Conservation (phyloP, 1,140 invertebrate species). For the Trichoplusia ni region DNA sequence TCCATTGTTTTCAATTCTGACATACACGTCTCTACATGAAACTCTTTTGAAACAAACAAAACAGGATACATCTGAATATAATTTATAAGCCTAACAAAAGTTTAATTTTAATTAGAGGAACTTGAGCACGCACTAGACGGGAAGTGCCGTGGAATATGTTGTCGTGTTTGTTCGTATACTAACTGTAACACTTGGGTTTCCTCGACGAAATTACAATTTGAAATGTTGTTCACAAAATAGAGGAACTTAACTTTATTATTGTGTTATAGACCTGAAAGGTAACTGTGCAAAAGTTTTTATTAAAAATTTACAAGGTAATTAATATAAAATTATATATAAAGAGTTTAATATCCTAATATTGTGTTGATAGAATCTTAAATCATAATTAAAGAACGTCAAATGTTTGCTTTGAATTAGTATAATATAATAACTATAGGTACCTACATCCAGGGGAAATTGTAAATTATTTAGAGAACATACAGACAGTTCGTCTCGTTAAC, state of each 20-base stretch:
- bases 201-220: background rate
- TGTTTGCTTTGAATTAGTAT: too few species aligned
- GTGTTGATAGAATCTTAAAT: too few species aligned
- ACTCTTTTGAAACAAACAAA: background rate
- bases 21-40: background rate
- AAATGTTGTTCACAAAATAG: background rate
- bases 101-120: conserved; percentile 17
- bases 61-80: background rate
- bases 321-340: too few species aligned
- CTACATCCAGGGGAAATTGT: too few species aligned
- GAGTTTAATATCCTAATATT: too few species aligned
- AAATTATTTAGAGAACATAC: too few species aligned
- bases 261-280: background rate
- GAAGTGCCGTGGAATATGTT: background rate
- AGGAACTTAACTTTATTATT: background rate
- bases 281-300: too few species aligned
- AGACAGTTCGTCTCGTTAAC: too few species aligned
- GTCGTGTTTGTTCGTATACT: background rate
- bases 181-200: background rate
- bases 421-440: too few species aligned
- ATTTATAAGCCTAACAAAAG: background rate
- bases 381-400: too few species aligned
- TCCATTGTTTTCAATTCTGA: background rate
- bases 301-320: too few species aligned
- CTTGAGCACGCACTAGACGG: background rate